Evolutionary conservation across 2,797 vertebrate genomes (phyloP), one percentile per base, ranked within the genome.

Genomic region (Coranthus polyacanthus): DNA sequence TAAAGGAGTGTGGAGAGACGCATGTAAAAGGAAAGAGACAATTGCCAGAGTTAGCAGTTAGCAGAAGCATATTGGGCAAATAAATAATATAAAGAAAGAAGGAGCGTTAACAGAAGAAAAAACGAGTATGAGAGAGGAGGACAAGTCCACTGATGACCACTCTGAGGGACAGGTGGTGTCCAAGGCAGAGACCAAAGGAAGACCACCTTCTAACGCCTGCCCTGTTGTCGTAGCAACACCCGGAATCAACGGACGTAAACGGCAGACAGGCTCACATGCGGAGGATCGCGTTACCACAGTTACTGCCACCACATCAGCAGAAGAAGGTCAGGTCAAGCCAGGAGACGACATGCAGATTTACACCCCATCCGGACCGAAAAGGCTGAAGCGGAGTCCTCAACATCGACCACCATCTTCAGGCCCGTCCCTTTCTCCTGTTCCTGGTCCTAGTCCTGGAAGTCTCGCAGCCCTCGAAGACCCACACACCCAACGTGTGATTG

Each of bases 401-500:
- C 85, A 88, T 52, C 78, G 72, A 13, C 73, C 82, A 0, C 84
- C 89, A 3, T 90, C 85, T 5, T 83, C 89, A 0, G 81, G 74
- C 5, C 70, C 74, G 0, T 91, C 91, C 2, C 82, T 92, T 6
- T 91, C 93, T 38, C 91, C 90, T 0, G 39, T 57, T 12, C 49
- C 92, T n/a, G 3, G 79, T 51, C 68, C 83, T 2, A 88, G 85
- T 65, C 90, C 90, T 0, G 88, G 75, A 43, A 42, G 52, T n/a
- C 68, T 84, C 13, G 71, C 62, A 2, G 81, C 73, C 7, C 86
- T 93, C 0, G 96, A 97, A 87, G 96, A 97, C 51, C 91, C 91
- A 24, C 95, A 96, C 34, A 89, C 94, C 1, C 96, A 97, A 76
- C 87, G 96, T 1, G 94, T 94, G 22, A 95, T 97, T 0, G 96